Base-by-base conservation (phyloP, 1,140 invertebrate species). In the Thaumatotibia leucotreta region DNA sequence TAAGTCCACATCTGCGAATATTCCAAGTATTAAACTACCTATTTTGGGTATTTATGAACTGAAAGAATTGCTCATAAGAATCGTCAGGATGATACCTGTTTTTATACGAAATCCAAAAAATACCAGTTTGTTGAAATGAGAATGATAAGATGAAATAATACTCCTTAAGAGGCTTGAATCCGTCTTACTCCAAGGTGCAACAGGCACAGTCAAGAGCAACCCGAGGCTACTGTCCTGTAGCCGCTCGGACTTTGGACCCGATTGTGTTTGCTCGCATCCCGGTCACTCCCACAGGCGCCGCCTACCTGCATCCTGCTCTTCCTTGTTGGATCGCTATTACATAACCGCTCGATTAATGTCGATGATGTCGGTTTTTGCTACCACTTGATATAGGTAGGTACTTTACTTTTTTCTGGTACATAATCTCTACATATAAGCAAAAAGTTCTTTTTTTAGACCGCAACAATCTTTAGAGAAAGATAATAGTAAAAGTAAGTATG, bases 191-290 rank as follows among this genome's bases (percentile, higher is more conserved):
- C 23, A 9, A 29, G 27, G n/a, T 27, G 52, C 23, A 58, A 27
- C 52, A 31, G 24, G n/a, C 11, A 23, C 24, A 58, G 52, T 1
- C 39, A 33, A 70, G 74, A 69, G 65, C 75, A 69, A 71, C 70
- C 66, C 71, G 81, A 77, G 80, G 83, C 83, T 82, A 83, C 80
- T 82, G 80, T 82, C 78, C 84, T 80, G 76, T 73, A 75, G 74
- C 75, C 74, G 58, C 70, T 75, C 75, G 84, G 83, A 89, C 87
- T 89, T 88, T 89, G 82, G 80, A 86, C 84, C 72, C 70, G 73
- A 74, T 58, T 27, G 70, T 86, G 83, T 88, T 87, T 79, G 74
- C 86, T 79, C 70, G 69, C 71, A 71, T 88, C 84, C 76, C 79
- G 74, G 79, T 87, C 77, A 45, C 77, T 77, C 84, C 66, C 74